Percentiles rank a stretch among this genome's conserved stretches.
Conservation (phyloP, 2,797 vertebrate species). For the Neopelma chrysocephalum region DNA sequence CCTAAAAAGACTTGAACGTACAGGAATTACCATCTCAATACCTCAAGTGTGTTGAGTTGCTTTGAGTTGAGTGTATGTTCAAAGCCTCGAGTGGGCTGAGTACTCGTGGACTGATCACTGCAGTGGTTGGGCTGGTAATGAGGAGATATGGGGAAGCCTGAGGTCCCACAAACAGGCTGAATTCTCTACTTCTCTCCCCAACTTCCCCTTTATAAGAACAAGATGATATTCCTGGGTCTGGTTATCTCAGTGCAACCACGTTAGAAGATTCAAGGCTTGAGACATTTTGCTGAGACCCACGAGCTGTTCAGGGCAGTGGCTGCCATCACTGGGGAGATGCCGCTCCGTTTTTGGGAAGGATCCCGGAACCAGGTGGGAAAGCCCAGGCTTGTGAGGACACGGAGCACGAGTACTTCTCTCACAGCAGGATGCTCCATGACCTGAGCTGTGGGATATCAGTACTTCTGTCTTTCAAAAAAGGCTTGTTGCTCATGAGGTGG, state of each 20-base stretch:
- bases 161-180: not conserved
- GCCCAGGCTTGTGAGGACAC: slow-evolving; percentile 54
- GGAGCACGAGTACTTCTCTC: slow-evolving; percentile 30
- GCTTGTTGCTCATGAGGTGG: slow-evolving; percentile 62
- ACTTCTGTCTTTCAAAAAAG: slow-evolving; percentile 39
- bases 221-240: not conserved
- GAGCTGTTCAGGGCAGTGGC: slow-evolving; percentile 27
- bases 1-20: slow-evolving; percentile 9
- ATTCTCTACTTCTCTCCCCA: not conserved
- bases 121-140: not conserved
- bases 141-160: not conserved
- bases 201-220: not conserved
- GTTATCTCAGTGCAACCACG: not conserved
- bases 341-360: slow-evolving; percentile 44
- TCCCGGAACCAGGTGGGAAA: slow-evolving; percentile 55
- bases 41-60: slow-evolving; percentile 38
- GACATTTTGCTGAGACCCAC: slow-evolving; percentile 43
- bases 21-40: not conserved
- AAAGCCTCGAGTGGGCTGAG: not conserved
- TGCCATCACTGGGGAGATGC: slow-evolving; percentile 27
- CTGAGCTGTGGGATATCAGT: slow-evolving; percentile 52
- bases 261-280: slow-evolving; percentile 40
- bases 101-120: not conserved
- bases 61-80: slow-evolving; percentile 1
- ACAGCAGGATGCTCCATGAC: slow-evolving; percentile 48